Evolutionary conservation across 2,797 vertebrate species (phyloP).

Genomic region (Fistularia tabacaria): DNA sequence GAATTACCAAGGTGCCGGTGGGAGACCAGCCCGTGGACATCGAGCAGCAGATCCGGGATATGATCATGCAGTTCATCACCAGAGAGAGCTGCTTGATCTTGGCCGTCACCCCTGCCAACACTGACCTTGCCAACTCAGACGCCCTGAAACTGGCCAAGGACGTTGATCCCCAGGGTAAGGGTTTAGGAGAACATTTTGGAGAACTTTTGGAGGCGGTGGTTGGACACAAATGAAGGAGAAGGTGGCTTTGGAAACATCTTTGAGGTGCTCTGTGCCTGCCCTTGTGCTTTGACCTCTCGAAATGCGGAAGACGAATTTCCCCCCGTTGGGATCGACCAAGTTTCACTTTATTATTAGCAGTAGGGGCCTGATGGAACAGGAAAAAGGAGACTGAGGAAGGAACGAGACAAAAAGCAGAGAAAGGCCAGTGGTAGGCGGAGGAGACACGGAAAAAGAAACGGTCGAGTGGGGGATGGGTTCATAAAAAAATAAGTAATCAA

Average conservation of each 20-base stretch:
- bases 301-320: constrained; percentile 36
- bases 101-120: constrained; percentile 93
- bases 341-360: constrained; percentile 43
- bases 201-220: not conserved
- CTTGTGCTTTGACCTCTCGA: constrained; percentile 38
- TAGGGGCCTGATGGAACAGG: not conserved
- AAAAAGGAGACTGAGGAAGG: not conserved
- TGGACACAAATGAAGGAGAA: constrained; percentile 1
- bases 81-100: constrained; percentile 93
- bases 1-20: constrained; percentile 97
- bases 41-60: constrained; percentile 92
- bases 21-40: constrained; percentile 94
- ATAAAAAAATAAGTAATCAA: constrained; percentile 15
- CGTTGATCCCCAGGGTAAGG: constrained; percentile 91
- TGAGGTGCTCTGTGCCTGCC: not conserved
- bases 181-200: not conserved
- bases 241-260: not conserved
- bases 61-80: constrained; percentile 96
- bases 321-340: constrained; percentile 25
- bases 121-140: constrained; percentile 94
- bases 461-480: not conserved
- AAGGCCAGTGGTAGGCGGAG: not conserved
- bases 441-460: not conserved
- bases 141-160: constrained; percentile 94
- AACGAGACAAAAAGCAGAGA: not conserved